Evolutionary conservation across 1,140 invertebrate species (phyloP).

Genomic region (Gryllus bimaculatus): DNA sequence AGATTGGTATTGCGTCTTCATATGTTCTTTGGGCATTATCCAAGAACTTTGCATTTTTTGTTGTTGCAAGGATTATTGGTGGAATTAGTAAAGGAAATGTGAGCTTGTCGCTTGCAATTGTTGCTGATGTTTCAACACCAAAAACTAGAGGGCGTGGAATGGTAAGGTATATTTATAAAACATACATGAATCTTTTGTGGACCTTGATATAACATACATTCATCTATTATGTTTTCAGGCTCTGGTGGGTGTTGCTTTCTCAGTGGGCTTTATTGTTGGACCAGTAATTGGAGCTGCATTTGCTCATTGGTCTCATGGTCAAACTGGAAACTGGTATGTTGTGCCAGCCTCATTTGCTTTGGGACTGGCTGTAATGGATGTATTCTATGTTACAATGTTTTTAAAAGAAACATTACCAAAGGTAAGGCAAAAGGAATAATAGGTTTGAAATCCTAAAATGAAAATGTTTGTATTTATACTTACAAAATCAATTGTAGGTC

Average conservation of each 20-base stretch:
- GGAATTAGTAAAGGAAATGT: conserved; percentile 96
- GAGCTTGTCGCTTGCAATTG: conserved; percentile 87
- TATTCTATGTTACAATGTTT: conserved; percentile 63
- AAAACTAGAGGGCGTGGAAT: conserved; percentile 84
- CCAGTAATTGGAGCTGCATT: conserved; percentile 91
- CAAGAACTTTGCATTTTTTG: conserved; percentile 81
- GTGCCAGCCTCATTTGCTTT: conserved; percentile 81
- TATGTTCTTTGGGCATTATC: conserved; percentile 86
- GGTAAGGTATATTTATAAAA: conserved; percentile 47
- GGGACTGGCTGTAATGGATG: conserved; percentile 62
- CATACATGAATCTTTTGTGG: not conserved
- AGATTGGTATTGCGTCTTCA: conserved; percentile 73
- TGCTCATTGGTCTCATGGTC: conserved; percentile 53
- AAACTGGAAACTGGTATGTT: conserved; percentile 61
- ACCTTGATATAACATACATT: not conserved
- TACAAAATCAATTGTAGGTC: no score
- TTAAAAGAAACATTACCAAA: conserved; percentile 80
- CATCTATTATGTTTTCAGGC: conserved; percentile 58
- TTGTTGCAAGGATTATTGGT: conserved; percentile 84
- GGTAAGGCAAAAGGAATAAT: conserved; percentile 34
- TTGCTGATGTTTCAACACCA: conserved; percentile 80
- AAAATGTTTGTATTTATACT: no score
- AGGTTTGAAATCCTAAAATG: not conserved
- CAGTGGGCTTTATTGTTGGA: conserved; percentile 91
- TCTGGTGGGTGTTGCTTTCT: conserved; percentile 93